phyloP scores from a whole-genome alignment of 1,140 invertebrate genomes.

The Eurosta solidaginis region DNA sequence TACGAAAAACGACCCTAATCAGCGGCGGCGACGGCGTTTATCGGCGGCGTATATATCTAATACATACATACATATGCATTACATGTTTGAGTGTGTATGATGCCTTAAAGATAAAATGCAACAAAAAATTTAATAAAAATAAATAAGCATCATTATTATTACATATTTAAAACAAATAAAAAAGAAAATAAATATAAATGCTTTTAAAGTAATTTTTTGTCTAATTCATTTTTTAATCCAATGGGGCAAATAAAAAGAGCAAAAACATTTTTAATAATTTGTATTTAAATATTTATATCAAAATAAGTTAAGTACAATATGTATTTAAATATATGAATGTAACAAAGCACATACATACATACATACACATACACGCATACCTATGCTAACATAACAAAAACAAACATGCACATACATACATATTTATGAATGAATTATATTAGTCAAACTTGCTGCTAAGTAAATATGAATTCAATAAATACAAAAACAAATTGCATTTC shows the following conservation, averaged over 20 bases:
- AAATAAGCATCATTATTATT: constrained; percentile 47
- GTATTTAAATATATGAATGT: not conserved
- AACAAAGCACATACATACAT: constrained; percentile 4
- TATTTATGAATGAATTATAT: not conserved
- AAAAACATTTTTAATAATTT: constrained; percentile 24
- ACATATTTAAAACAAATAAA: constrained; percentile 51
- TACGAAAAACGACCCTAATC: too few relatives aligned
- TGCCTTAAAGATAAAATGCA: constrained; percentile 25
- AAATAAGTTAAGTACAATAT: constrained; percentile 16
- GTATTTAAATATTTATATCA: constrained; percentile 4
- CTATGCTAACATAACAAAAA: too few relatives aligned
- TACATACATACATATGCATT: constrained; percentile 39
- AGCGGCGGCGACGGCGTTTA: too few relatives aligned
- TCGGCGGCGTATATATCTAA: constrained; percentile 37
- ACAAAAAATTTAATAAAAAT: constrained; percentile 37
- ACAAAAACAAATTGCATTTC: not conserved
- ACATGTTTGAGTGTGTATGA: constrained; percentile 25
- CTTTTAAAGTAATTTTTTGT: constrained; percentile 20
- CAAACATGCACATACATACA: not conserved
- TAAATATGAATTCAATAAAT: not conserved
- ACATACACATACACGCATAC: too few relatives aligned
- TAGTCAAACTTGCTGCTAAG: constrained; percentile 10
- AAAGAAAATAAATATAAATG: constrained; percentile 36
- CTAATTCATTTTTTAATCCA: constrained; percentile 18
- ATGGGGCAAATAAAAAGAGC: not conserved